Evolutionary conservation across 2,888 invertebrate species (phyloP).

Genomic region (Mythimna albipuncta): DNA sequence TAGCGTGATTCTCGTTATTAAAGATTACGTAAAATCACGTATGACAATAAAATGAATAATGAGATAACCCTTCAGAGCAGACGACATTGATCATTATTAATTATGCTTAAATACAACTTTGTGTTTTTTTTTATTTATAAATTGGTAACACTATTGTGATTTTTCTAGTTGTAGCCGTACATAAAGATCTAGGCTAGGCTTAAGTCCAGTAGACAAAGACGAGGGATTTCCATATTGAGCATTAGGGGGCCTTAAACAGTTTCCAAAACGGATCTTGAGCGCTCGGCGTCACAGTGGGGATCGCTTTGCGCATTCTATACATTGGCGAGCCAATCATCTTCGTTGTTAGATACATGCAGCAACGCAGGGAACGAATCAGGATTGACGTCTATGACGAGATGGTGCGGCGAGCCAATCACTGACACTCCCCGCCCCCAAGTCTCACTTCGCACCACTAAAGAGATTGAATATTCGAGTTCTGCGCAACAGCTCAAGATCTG

Average conservation of each 20-base stretch:
- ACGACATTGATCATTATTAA: constrained; percentile 13
- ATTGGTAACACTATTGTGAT: not conserved
- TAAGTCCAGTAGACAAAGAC: not conserved
- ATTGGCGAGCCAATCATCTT: too few relatives aligned
- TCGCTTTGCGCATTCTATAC: too few relatives aligned
- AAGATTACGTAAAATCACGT: constrained; percentile 37
- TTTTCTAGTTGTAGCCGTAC: not conserved
- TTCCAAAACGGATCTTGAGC: too few relatives aligned
- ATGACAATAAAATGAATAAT: constrained; percentile 22
- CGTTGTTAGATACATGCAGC: too few relatives aligned
- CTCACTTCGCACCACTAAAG: too few relatives aligned
- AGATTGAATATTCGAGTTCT: too few relatives aligned
- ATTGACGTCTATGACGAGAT: too few relatives aligned
- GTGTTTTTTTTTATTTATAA: constrained; percentile 2
- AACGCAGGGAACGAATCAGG: too few relatives aligned
- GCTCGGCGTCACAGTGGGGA: too few relatives aligned
- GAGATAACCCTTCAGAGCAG: constrained; percentile 48
- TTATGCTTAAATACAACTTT: constrained; percentile 2
- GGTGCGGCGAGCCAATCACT: too few relatives aligned
- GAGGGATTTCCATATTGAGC: not conserved
- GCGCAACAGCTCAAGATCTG: too few relatives aligned
- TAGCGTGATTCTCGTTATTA: constrained; percentile 20
- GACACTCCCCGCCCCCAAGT: too few relatives aligned
- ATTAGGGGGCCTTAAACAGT: not conserved
- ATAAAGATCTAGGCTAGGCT: not conserved